Conservation (phyloP, 2,888 invertebrate genomes). For the Spilosoma lubricipeda region DNA sequence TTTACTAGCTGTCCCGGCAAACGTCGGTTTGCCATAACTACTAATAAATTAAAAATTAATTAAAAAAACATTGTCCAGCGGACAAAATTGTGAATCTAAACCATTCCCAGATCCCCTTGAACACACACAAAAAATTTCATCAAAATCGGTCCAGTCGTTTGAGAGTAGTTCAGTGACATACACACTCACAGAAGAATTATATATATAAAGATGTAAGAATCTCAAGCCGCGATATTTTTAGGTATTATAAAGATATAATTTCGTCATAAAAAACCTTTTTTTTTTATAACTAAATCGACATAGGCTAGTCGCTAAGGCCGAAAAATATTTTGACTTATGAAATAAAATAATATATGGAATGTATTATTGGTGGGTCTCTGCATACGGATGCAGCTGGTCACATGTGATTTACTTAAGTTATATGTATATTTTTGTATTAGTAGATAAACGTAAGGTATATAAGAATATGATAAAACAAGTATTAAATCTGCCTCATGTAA, state of each 20-base stretch:
- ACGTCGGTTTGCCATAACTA: no score
- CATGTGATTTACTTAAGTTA: neutral
- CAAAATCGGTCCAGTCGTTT: no score
- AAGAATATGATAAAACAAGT: conserved; percentile 8
- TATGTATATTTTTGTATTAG: neutral
- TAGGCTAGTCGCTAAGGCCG: neutral
- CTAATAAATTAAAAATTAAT: no score
- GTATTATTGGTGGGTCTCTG: neutral
- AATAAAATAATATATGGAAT: neutral
- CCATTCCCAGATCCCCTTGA: no score
- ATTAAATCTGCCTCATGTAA: conserved; percentile 30
- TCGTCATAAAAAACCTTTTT: neutral
- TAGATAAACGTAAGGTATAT: neutral
- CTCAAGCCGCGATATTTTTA: neutral
- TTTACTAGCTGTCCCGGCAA: no score
- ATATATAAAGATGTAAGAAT: no score
- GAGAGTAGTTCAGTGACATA: no score
- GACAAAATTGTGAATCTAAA: no score
- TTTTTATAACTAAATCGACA: neutral
- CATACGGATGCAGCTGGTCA: neutral
- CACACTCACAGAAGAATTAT: no score
- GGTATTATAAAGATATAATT: neutral
- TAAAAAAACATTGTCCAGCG: no score
- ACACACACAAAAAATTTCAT: no score
- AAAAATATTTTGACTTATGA: neutral